Base-by-base conservation (phyloP, 2,888 invertebrate genomes). In the Yponomeuta cagnagella region DNA sequence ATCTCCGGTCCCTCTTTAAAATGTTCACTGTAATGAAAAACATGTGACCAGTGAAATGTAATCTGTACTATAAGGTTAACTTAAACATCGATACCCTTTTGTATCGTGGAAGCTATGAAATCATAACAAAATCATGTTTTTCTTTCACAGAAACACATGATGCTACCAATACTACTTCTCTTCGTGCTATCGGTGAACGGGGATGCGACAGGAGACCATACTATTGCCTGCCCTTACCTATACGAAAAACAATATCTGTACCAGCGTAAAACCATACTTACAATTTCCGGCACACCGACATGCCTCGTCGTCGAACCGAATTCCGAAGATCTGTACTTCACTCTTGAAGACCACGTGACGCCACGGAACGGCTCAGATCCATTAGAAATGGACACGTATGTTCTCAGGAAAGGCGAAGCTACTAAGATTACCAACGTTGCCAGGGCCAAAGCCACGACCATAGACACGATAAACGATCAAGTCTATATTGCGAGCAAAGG, bases 351-450 rank as follows among this genome's bases (percentile, higher is more conserved):
- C 71, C 73, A 91, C 70, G 87, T 89, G 15, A 82, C 88, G 8
- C 74, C 91, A 43, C 86, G 89, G 74, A 77, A 89, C n/a, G 90
- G 90, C 31, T 78, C 88, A 4, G 80, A 87, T 1, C 90, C 91
- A 73, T 91, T 91, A 0, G 86, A 81, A 80, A 92, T 92, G 92
- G 91, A 90, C 58, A 90, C 91, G 73, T 91, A 90, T 31, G 73
- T 89, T 0, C 73, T 91, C 1, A 83, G 82, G 72, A 76, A 85
- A 15, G 83, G 85, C 37, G 78, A 78, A 73, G 84, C 88, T 0
- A 83, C 85, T 2, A 86, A 84, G 81, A 83, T 91, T 52, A 83
- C 87, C 9, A 85, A 87, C 70, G 74, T 91, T 0, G 5, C 43
- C 1, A 85, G 85, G 2, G 91, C 91, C 0, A 91, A 92, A 78